Evolutionary conservation across 2,888 invertebrate genomes (phyloP), one percentile per base, ranked within the genome.

Genomic region (Erynnis tages): DNA sequence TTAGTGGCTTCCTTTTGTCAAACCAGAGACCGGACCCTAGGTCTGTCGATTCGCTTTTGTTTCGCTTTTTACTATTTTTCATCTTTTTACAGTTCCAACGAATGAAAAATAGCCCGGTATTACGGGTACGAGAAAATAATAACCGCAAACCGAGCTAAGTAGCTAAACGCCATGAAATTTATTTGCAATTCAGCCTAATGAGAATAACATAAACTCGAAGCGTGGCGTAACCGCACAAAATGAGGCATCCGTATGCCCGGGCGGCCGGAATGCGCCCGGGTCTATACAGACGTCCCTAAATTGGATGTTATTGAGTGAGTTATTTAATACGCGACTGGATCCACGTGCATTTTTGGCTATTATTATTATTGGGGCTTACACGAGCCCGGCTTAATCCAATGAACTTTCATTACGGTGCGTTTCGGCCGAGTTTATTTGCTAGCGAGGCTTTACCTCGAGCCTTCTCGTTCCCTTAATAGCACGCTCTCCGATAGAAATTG

Each of bases 331-430:
- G 64, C 62, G 60, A 69, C 55, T 57, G 52, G 62, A 76, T 73
- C 81, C 83, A 84, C 85, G 85, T 87, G 82, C 84, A 83, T 88
- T 88, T 87, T 86, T 83, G 84, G 79, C 84, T 86, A 83, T 86
- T 85, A 86, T 72, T 72, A 68, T 87, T 87, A 82, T 85, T 83
- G 77, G 75, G 78, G 85, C 77, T 77, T 78, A 75, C 61, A 65
- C 76, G 79, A 78, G 77, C 81, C 67, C 67, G 62, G 65, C 63
- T 67, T 88, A 89, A 89, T 89, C 89, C 88, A 86, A 88, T 88
- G 83, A 82, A 84, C 74, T 83, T 83, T 84, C 82, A 86, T 88
- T 88, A 87, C 70, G 54, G 71, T 66, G 76, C 86, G 85, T 82
- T 85, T 78, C 71, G 75, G 73, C 68, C 60, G 80, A 83, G 76